phyloP scores from a whole-genome alignment of 2,888 invertebrate genomes.

The Scaptomyza parva region DNA sequence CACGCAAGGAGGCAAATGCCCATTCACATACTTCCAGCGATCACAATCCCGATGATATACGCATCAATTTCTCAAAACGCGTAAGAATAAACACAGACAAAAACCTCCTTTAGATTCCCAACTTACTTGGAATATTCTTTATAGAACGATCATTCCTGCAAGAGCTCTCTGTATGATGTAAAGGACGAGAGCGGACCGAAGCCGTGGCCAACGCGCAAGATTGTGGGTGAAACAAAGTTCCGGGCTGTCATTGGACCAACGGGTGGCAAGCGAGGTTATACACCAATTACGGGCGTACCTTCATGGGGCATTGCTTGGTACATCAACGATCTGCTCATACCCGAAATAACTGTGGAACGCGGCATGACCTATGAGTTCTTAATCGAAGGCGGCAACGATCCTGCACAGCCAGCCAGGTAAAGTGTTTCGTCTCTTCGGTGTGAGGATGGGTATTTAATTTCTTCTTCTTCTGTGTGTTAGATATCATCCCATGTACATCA shows the following conservation, averaged over 20 bases:
- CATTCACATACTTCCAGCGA: constrained; percentile 87
- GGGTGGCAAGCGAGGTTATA: constrained; percentile 92
- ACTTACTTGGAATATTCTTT: background rate
- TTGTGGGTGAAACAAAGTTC: constrained; percentile 88
- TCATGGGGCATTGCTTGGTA: constrained; percentile 97
- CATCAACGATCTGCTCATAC: constrained; percentile 95
- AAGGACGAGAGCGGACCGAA: constrained; percentile 87
- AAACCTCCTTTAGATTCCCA: background rate
- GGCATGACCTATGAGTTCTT: constrained; percentile 94
- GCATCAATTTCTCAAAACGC: constrained; percentile 91
- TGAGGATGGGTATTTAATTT: background rate
- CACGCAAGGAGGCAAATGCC: constrained; percentile 92
- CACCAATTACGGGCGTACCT: constrained; percentile 91
- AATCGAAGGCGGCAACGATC: constrained; percentile 94
- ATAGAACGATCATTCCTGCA: constrained; percentile 90
- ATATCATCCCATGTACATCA: constrained; percentile 97
- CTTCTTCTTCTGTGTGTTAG: constrained; percentile 82
- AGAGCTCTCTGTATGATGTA: constrained; percentile 88
- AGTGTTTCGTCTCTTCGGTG: constrained; percentile 34
- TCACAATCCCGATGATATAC: constrained; percentile 87
- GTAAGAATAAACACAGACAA: constrained; percentile 82
- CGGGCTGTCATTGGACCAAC: constrained; percentile 93
- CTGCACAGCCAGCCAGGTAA: constrained; percentile 90
- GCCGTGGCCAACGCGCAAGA: constrained; percentile 90
- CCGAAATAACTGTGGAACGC: constrained; percentile 94